These are phyloP conservation scores for Cyanistes caeruleus DNA, from an alignment of 2,113 vertebrate species.

Conservation along the genomic window DNA sequence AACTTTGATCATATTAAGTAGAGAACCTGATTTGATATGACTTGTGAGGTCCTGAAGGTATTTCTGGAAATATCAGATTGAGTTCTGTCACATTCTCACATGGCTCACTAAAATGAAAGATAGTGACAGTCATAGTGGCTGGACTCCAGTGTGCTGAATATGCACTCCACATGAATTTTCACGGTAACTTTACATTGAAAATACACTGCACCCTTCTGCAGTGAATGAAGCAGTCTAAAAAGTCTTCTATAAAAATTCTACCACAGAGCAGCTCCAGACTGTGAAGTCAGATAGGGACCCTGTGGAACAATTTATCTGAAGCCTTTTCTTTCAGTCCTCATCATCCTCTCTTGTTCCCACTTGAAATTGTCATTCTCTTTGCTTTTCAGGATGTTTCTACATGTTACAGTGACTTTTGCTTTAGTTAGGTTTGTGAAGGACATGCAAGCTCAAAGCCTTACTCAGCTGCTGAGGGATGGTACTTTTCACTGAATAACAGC, in stretches of 20 bases:
- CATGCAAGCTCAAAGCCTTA: not conserved
- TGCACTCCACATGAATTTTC: not conserved
- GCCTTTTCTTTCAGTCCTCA: not conserved
- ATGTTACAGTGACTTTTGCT: not conserved
- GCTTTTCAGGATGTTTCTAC: not conserved
- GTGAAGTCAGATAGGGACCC: not conserved
- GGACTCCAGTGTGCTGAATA: not conserved
- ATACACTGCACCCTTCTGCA: not conserved
- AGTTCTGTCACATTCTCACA: not conserved
- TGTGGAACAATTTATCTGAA: not conserved
- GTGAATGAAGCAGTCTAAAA: not conserved
- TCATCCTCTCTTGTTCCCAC: not conserved
- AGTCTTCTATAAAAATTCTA: not conserved
- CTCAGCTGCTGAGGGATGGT: not conserved
- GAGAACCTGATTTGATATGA: not conserved
- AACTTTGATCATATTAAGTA: not conserved
- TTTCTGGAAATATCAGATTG: not conserved
- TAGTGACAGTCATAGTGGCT: not conserved
- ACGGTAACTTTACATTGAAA: not conserved
- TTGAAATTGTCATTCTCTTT: not conserved
- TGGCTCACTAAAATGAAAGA: not conserved
- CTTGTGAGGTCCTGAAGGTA: not conserved
- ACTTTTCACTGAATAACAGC: not conserved
- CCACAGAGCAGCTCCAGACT: not conserved
- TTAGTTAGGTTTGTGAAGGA: not conserved